Base-by-base conservation (phyloP, 2,113 vertebrate genomes). In the Gadus chalcogrammus region DNA sequence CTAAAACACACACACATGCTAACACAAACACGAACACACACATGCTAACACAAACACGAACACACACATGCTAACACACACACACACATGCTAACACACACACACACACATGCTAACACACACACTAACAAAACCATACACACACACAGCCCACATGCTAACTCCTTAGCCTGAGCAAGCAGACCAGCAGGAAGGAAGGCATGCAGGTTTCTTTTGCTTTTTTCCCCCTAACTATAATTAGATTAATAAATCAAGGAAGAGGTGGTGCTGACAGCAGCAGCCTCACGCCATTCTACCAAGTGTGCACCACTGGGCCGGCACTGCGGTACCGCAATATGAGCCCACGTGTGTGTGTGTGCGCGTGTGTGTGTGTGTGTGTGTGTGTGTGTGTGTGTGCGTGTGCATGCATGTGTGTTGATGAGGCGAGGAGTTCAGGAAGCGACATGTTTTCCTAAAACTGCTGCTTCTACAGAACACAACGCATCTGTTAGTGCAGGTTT, bases 211-310 rank as follows among this genome's bases (percentile, higher is more conserved):
- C 75, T 67, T 5, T 18, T 18, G 20, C 59, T 9, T 22, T 22
- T 22, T 9, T 61, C 18, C 18, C 80, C 81, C 78, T 80, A 87
- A 87, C 75, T 80, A 80, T 72, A 86, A 89, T 89, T 79, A 85
- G 84, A 85, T 81, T 80, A 84, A 84, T 87, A 85, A 88, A 88
- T 89, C 80, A 86, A 74, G 20, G 72, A 71, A 62, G 52, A 65
- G 65, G 64, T 80, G 82, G n/a, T 64, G 76, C 71, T 79, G 81
- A 75, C 76, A 67, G 75, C 78, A 74, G 69, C 27, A 68, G 73
- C 71, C 66, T 59, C 52, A 18, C 48, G 74, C 72, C 70, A 66
- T 72, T 80, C 72, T 64, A 72, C 28, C 8, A 59, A 73, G 66
- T 76, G 70, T 77, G 81, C 75, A 75, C 66, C 67, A 52, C 75